These are phyloP conservation scores for Empidonax alnorum DNA, from an alignment of 2,113 vertebrate species.

Conservation along the genomic window DNA sequence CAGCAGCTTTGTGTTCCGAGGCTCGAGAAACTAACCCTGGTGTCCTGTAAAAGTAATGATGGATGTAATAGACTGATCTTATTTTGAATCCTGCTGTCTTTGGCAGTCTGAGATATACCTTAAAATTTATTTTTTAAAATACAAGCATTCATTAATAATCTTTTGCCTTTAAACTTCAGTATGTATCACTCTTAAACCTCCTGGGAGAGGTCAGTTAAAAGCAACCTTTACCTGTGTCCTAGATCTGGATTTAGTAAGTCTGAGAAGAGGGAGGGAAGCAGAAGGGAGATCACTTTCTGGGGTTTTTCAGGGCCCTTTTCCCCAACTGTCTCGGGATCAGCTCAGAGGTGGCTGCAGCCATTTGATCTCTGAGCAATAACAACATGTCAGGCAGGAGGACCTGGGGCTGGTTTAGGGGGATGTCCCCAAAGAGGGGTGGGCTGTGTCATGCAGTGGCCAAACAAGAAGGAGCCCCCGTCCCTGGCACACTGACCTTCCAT, in stretches of 20 bases:
- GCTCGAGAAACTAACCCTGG: background rate
- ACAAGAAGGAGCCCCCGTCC: background rate
- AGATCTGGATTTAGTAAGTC: background rate
- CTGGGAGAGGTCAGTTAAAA: background rate
- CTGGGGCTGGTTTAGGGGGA: background rate
- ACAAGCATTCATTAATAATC: background rate
- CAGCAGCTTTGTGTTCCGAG: background rate
- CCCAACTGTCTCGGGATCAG: background rate
- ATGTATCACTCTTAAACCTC: background rate
- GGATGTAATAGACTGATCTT: background rate
- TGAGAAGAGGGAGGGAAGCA: background rate
- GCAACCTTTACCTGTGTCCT: background rate
- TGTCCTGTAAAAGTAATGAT: background rate
- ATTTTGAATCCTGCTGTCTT: background rate
- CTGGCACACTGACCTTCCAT: fast-evolving
- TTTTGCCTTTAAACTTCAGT: background rate
- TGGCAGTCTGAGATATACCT: background rate
- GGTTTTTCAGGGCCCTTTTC: background rate
- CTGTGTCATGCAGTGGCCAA: background rate
- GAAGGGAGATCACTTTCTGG: background rate
- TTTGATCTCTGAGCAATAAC: background rate
- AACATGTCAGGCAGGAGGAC: background rate
- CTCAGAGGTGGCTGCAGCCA: background rate
- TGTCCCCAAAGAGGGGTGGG: background rate
- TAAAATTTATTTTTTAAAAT: background rate